Conservation (phyloP, 2,113 vertebrate species). For the Muntiacus muntjak region DNA sequence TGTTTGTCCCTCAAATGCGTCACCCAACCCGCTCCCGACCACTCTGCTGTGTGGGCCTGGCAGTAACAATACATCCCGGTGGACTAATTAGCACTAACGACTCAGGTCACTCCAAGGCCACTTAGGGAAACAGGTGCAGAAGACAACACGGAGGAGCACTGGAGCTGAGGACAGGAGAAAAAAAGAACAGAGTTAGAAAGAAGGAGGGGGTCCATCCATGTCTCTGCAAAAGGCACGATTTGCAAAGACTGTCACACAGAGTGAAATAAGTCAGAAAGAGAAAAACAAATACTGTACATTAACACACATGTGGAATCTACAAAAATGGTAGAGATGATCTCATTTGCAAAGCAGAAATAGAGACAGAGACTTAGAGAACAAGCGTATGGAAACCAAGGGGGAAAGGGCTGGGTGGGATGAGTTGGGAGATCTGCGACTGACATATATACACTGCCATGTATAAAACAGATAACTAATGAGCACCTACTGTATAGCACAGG, state of each 20-base stretch:
- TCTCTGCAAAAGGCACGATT: not conserved
- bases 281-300: not conserved
- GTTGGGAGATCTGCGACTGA: not conserved
- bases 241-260: not conserved
- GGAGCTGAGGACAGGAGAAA: not conserved
- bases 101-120: conserved; percentile 61
- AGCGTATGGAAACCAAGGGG: not conserved
- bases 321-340: not conserved
- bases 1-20: not conserved
- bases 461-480: not conserved
- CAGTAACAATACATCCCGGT: conserved; percentile 19
- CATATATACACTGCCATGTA: not conserved
- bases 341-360: not conserved
- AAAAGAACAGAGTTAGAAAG: not conserved
- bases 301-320: not conserved
- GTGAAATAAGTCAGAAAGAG: not conserved
- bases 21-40: not conserved
- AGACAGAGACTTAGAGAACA: not conserved
- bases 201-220: not conserved
- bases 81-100: conserved; percentile 62
- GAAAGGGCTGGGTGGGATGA: not conserved
- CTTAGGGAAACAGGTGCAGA: conserved; percentile 34
- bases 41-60: not conserved
- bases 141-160: not conserved
- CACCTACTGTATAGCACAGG: not conserved